Evolutionary conservation across 1,140 invertebrate genomes (phyloP).

Genomic region (Bursaphelenchus mucronatus): DNA sequence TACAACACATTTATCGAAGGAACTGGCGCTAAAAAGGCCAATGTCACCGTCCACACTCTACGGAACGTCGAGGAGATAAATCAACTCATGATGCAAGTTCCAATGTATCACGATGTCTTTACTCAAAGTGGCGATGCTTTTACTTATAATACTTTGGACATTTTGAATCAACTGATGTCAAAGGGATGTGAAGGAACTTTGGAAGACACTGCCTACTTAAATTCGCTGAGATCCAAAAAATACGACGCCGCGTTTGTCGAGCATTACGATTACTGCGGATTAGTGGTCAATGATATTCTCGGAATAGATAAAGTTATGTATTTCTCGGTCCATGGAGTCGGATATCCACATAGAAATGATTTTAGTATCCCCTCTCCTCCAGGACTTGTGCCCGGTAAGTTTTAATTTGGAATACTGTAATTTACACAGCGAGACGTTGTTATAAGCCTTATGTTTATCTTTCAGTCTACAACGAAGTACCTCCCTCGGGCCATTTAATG

Average conservation of each 20-base stretch:
- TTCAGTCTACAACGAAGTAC: constrained; percentile 18
- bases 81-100: neutral
- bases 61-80: constrained; percentile 2
- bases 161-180: neutral
- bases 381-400: constrained; percentile 25
- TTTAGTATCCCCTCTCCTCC: constrained; percentile 15
- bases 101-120: constrained; percentile 12
- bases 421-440: no score
- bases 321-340: constrained; percentile 24
- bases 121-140: neutral
- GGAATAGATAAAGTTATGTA: constrained; percentile 25
- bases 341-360: neutral
- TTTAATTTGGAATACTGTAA: constrained; percentile 18
- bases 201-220: neutral
- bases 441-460: constrained; percentile 1
- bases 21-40: neutral
- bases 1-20: neutral
- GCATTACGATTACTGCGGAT: constrained; percentile 25
- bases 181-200: constrained; percentile 5
- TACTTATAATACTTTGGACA: neutral
- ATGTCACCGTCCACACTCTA: constrained; percentile 1
- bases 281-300: constrained; percentile 25
- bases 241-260: constrained; percentile 39
- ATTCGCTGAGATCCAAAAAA: constrained; percentile 9
- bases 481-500: no score